phyloP scores from a whole-genome alignment of 2,113 vertebrate genomes.

The Bubalus kerabau region DNA sequence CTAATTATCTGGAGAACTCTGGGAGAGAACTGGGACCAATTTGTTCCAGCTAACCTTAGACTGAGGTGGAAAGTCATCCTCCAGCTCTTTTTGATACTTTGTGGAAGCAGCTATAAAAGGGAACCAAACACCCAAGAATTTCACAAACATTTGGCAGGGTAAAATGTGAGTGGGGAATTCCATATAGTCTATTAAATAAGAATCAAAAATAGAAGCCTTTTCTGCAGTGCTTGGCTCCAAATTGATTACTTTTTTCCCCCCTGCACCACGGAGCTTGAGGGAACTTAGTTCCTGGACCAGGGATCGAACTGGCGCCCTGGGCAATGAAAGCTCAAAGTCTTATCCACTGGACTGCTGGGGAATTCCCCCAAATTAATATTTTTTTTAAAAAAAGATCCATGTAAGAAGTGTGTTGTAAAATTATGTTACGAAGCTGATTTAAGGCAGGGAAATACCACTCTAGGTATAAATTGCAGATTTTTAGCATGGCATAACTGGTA shows the following conservation, averaged over 20 bases:
- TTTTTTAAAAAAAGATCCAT: neutral
- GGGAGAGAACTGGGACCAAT: neutral
- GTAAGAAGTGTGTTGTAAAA: neutral
- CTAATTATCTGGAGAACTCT: slow-evolving; percentile 45
- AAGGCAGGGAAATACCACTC: neutral
- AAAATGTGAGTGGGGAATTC: neutral
- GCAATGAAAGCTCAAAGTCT: neutral
- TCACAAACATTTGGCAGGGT: slow-evolving; percentile 32
- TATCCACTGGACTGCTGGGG: neutral
- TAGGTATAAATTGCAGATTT: neutral
- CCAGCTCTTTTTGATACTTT: slow-evolving; percentile 33
- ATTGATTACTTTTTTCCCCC: neutral
- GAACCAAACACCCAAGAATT: slow-evolving; percentile 40
- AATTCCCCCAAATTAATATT: neutral
- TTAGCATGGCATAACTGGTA: neutral
- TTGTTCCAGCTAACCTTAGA: slow-evolving; percentile 38
- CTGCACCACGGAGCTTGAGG: neutral
- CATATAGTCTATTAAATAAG: slow-evolving; percentile 24
- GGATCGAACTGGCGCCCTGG: rapidly evolving
- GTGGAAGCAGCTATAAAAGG: slow-evolving; percentile 35
- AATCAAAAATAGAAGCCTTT: slow-evolving; percentile 35
- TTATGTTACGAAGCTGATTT: slow-evolving; percentile 7
- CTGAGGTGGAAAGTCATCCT: slow-evolving; percentile 27
- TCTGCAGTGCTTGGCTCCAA: slow-evolving; percentile 3
- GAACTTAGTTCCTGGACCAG: neutral